Evolutionary conservation across 1,140 invertebrate species (phyloP).

Genomic region (Venustaconcha ellipsiformis): DNA sequence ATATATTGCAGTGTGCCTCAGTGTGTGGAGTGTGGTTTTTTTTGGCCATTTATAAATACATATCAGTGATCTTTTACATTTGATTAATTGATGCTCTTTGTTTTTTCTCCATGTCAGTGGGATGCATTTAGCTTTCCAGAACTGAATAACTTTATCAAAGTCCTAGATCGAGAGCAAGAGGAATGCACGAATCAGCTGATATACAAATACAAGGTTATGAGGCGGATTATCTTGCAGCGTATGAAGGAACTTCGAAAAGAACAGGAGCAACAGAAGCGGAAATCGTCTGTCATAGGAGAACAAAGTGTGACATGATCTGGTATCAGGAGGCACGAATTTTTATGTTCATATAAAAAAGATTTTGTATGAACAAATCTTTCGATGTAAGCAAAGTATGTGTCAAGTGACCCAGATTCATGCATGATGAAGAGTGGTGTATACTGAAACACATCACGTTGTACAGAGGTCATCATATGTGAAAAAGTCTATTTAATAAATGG

Average conservation of each 20-base stretch:
- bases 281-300: background rate
- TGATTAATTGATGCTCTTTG: conserved; percentile 7
- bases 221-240: conserved; percentile 52
- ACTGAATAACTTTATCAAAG: conserved; percentile 74
- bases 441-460: too few relatives aligned
- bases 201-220: conserved; percentile 71
- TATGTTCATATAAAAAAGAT: too few relatives aligned
- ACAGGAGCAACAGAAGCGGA: conserved; percentile 20
- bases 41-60: background rate
- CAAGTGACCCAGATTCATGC: too few relatives aligned
- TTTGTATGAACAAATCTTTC: too few relatives aligned
- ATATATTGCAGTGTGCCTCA: too few relatives aligned
- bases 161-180: conserved; percentile 74
- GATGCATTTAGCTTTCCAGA: conserved; percentile 76
- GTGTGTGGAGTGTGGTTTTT: too few relatives aligned
- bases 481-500: too few relatives aligned
- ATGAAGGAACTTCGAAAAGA: conserved; percentile 55
- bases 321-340: too few relatives aligned
- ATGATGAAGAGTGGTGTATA: too few relatives aligned
- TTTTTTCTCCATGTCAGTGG: conserved; percentile 70
- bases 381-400: too few relatives aligned
- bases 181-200: conserved; percentile 72
- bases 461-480: too few relatives aligned
- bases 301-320: too few relatives aligned
- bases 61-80: background rate